Evolutionary conservation across 2,797 vertebrate genomes (phyloP), one percentile per base, ranked within the genome.

Genomic region (Malacoctenus gilli): DNA sequence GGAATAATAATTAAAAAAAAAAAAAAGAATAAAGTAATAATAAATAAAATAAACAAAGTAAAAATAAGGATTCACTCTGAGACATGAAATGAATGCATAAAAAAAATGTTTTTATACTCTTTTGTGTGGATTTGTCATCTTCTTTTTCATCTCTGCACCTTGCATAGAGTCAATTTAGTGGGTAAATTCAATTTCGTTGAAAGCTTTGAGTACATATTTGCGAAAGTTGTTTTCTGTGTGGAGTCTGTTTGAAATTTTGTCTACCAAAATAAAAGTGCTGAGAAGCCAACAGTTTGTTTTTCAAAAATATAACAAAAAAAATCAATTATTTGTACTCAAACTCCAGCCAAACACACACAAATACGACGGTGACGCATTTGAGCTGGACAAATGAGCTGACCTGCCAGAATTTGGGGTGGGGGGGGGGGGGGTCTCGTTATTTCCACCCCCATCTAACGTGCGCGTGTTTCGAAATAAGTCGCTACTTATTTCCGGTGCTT

Each of bases 401-500:
- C 20, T 42, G 13, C 4, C 40, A 19, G 20, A 10, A 22, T 4
- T 6, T 8, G n/a, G 6, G 11, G n/a, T n/a, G n/a, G n/a, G n/a
- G n/a, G n/a, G n/a, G n/a, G n/a, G n/a, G n/a, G n/a, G n/a, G n/a
- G n/a, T n/a, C 8, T 58, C 34, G 25, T 22, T 4, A 34, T 57
- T 20, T 12, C n/a, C 48, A 63, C 16, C 43, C n/a, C 18, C 12
- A 36, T 76, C 83, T 87, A 87, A 87, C 44, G 15, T 19, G 30
- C 19, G 23, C 30, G 34, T 60, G 59, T 71, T 66, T 76, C 72
- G 88, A 92, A 92, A 92, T 92, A 92, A 91, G 90, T 91, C 75
- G 18, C 57, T 82, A 76, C 89, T 91, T 92, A 92, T 92, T 92
- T 92, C 90, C 79, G 53, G 85, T 86, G 91, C 91, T 92, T 92